Evolutionary conservation across 1,140 invertebrate species (phyloP).

Genomic region (Adoxophyes honmai): DNA sequence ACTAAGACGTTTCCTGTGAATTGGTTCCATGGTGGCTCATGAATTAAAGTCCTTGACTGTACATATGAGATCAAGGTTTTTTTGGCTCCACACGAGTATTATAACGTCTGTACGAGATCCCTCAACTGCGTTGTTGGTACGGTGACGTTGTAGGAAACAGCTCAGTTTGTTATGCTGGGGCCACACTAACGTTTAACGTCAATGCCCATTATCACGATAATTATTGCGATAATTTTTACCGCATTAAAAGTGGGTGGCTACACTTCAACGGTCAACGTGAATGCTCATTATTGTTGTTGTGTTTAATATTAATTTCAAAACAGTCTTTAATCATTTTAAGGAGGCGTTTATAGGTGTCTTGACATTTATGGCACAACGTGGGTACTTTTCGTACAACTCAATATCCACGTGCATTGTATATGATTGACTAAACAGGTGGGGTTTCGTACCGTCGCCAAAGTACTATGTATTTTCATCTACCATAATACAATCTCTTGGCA

Average conservation of each 20-base stretch:
- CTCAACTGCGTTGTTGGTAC: neutral
- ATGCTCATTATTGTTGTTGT: too few relatives aligned
- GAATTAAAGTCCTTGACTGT: too few relatives aligned
- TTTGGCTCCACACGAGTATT: neutral
- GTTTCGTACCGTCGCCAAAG: conserved; percentile 1
- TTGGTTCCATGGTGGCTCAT: too few relatives aligned
- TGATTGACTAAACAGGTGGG: neutral
- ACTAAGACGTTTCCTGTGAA: too few relatives aligned
- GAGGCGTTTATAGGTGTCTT: neutral
- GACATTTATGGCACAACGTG: neutral
- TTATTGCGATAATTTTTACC: too few relatives aligned
- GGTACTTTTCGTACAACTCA: neutral
- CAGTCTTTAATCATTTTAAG: neutral
- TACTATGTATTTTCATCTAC: neutral
- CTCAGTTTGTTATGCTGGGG: neutral
- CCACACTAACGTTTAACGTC: too few relatives aligned
- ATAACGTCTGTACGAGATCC: neutral
- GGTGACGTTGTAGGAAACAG: neutral
- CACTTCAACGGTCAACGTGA: too few relatives aligned
- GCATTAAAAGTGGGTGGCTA: too few relatives aligned
- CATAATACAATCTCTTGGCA: neutral
- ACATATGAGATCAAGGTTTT: neutral
- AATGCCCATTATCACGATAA: too few relatives aligned
- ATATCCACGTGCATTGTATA: conserved; percentile 1
- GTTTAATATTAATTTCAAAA: neutral